Base-by-base conservation (phyloP, 1,140 invertebrate species). In the Cydia splendana region DNA sequence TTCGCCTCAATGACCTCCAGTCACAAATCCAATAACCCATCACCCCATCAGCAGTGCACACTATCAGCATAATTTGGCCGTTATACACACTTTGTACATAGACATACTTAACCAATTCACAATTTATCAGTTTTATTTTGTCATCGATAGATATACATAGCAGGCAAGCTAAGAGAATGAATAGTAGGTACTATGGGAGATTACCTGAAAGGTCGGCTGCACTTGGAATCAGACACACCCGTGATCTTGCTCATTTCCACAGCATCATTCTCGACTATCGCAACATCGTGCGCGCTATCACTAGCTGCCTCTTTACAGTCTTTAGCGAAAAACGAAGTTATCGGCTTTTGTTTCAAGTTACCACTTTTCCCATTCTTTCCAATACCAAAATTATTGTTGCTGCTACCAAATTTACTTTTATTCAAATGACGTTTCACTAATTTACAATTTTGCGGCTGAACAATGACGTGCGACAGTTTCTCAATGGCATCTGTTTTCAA, bases 401-500 rank as follows among this genome's bases (percentile, higher is more conserved):
- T 48, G 62, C 78, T 80, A 82, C 82, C 82, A 75, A 82, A 84
- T 87, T 88, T 88, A 81, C 65, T 82, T 7, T 74, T 82, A 65
- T 85, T 78, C 71, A 79, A 74, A 82, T 90, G 86, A 24, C 86
- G 76, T 84, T 91, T 91, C 77, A 88, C 82, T 81, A 88, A 87
- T 89, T 88, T 92, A 85, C 90, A 91, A 90, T 90, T 88, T 92
- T 84, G 82, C 86, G 89, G 91, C 79, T 92, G 91, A 53, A 91
- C 85, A 85, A 88, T 91, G 85, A 91, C 89, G 86, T 90, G 85
- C 71, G 85, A 85, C 74, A 91, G 78, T 82, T 88, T 91, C 79
- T 90, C 85, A 82, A 87, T 88, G 83, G 86, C 87, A 85, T 90
- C 85, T 81, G 88, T 89, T 73, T 92, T 92, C 84, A 91, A 91